Evolutionary conservation across 2,113 vertebrate genomes (phyloP), one percentile per base, ranked within the genome.

Genomic region (Mormyrus iriodes): DNA sequence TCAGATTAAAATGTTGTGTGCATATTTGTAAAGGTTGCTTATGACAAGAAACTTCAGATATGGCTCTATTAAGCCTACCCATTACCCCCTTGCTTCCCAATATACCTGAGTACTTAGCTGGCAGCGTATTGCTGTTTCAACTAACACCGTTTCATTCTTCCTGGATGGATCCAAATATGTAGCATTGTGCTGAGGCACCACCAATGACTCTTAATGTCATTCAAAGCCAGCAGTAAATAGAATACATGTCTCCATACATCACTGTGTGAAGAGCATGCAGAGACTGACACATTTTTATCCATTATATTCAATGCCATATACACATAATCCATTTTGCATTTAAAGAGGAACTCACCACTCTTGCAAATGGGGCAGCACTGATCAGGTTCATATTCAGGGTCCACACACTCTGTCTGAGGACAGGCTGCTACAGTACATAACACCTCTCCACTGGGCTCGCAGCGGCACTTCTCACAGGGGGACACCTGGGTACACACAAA

Each of bases 281-380:
- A 31, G 39, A 82, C 31, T 39, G 73, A 79, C 17, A 15, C 12
- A 42, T 39, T 84, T 19, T 48, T 84, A 84, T 44, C 44, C 17
- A 13, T 48, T 10, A n/a, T 24, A 19, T 84, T 48, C 82, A 84
- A 48, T 0, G 3, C 8, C 44, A 42, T 48, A 44, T 4, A n/a
- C 82, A 42, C 82, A 84, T 46, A 84, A 84, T 84, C 82, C 82
- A 44, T 42, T 48, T 44, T 46, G 82, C 24, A 48, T 48, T 24
- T 46, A 48, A 84, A 24, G 82, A 46, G 82, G 49, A 13, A 91
- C 95, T 95, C 95, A 99, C 98, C 98, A 0, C 96, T 98, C 94
- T 99, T 99, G 96, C 98, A 99, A 95, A 99, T 97, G 79, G 98
- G 98, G 89, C 98, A 99, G 94, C 98, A 99, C 93, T 98, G 98